Percentiles rank a stretch among this genome's conserved stretches.
Evolutionary conservation across 2,797 vertebrate genomes (phyloP).

Genomic region (Sebastes oblongus): DNA sequence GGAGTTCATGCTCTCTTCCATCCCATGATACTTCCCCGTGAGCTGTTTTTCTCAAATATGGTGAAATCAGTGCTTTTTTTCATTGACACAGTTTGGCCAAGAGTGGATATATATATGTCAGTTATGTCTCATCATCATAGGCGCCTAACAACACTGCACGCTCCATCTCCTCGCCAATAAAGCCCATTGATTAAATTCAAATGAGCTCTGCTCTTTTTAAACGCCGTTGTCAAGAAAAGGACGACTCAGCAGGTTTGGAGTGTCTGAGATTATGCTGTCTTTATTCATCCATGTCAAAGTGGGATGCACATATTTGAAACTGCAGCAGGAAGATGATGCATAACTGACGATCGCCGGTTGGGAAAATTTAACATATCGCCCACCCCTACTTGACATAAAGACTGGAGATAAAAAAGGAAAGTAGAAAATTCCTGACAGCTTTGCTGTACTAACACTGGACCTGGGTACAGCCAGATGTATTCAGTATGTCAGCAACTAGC

Average conservation of each 20-base stretch:
- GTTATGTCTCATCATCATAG: slow-evolving; percentile 18
- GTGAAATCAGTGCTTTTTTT: slow-evolving; percentile 2
- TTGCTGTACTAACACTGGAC: no score
- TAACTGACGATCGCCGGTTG: neutral
- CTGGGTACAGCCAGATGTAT: no score
- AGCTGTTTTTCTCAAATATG: slow-evolving; percentile 15
- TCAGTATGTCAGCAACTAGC: no score
- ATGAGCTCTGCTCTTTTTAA: neutral
- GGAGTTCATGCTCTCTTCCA: slow-evolving; percentile 1
- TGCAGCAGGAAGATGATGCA: neutral
- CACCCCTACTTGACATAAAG: no score
- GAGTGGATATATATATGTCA: neutral
- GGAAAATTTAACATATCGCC: no score
- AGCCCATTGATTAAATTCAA: slow-evolving; percentile 47
- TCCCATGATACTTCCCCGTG: neutral
- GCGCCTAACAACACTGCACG: neutral
- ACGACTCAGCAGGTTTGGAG: slow-evolving; percentile 22
- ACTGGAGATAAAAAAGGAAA: no score
- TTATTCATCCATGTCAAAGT: neutral
- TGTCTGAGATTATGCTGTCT: neutral
- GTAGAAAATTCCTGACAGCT: no score
- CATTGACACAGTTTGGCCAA: neutral
- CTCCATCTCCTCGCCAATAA: slow-evolving; percentile 8
- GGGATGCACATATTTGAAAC: neutral
- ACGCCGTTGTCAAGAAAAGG: neutral